A percentile compares a stretch with the other conserved stretches of the same genome.
Conservation (phyloP, 2,113 vertebrate species). For the Cacatua alba region DNA sequence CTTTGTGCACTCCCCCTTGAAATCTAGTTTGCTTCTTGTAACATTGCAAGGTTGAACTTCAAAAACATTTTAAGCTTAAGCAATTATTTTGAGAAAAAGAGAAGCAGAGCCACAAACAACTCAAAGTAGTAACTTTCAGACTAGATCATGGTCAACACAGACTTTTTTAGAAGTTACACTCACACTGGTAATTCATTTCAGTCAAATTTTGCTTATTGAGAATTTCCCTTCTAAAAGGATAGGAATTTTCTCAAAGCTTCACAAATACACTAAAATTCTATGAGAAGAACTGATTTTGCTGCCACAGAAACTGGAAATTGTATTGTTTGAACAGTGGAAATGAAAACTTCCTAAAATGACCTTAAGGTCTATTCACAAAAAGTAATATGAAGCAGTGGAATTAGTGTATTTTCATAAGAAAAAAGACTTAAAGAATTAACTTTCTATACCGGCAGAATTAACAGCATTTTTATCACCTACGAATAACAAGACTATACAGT, state of each 20-base stretch:
- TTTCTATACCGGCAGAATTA: background rate
- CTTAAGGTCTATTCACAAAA: constrained; percentile 68
- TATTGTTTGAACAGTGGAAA: constrained; percentile 12
- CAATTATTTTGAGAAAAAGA: background rate
- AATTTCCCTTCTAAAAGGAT: background rate
- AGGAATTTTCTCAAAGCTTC: background rate
- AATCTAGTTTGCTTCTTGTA: background rate
- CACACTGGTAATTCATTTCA: background rate
- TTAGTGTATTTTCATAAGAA: background rate
- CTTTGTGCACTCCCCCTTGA: background rate
- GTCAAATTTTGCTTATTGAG: background rate
- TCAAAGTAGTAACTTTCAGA: background rate
- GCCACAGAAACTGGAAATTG: constrained; percentile 56
- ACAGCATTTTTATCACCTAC: background rate
- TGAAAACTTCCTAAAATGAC: background rate
- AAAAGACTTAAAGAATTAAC: background rate
- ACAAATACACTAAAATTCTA: background rate
- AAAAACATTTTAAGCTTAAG: background rate
- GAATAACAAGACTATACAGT: background rate
- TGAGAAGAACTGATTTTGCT: background rate
- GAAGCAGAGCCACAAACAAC: background rate
- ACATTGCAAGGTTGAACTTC: background rate
- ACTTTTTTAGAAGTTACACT: background rate
- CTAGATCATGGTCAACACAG: background rate
- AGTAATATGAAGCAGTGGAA: background rate